Evolutionary conservation across 1,140 invertebrate species (phyloP), one percentile per base, ranked within the genome.

Genomic region (Drosophila insularis): DNA sequence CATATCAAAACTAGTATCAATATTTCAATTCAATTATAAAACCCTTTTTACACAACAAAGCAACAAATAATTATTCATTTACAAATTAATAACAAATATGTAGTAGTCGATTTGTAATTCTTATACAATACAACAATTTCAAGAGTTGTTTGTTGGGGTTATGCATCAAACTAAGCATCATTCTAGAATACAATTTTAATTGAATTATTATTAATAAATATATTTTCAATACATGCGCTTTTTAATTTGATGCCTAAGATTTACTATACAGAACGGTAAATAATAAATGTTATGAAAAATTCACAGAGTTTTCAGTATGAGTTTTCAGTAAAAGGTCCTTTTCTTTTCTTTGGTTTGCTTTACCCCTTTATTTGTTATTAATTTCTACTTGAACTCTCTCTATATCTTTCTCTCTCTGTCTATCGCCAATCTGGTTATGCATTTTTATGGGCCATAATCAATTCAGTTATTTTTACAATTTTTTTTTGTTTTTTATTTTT

Each of bases 381-480:
- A 50, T 50, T 50, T 50, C 8, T 17, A 50, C 10, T 50, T 50
- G 43, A 50, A 50, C 43, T 50, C 43, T 35, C 32, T 32, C 32
- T 31, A 3, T 5, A 5, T 31, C 27, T 35, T 14, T 35, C 8
- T 1, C 4, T 37, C 11, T 37, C 35, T 4, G 11, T 37, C 11
- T 4, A 11, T 37, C 43, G 19, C 0, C 43, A 19, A 50, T 50
- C 10, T 50, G 17, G 43, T 50, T 50, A n/a, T 50, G 17, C 17
- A 50, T 21, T 50, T 50, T 50, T 21, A 50, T 50, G 43, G 43
- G 43, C 43, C 43, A 50, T 50, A 50, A 50, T 50, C 43, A 50
- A 50, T 50, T 50, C 21, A 50, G 43, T 50, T 50, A 50, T 50
- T 50, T 50, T 50, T 19, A 50, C 17, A 50, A 4, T 50, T 37